Percentiles rank a stretch among this genome's conserved stretches.
Conservation (phyloP, 2,113 vertebrate genomes). For the Microtus oregoni region DNA sequence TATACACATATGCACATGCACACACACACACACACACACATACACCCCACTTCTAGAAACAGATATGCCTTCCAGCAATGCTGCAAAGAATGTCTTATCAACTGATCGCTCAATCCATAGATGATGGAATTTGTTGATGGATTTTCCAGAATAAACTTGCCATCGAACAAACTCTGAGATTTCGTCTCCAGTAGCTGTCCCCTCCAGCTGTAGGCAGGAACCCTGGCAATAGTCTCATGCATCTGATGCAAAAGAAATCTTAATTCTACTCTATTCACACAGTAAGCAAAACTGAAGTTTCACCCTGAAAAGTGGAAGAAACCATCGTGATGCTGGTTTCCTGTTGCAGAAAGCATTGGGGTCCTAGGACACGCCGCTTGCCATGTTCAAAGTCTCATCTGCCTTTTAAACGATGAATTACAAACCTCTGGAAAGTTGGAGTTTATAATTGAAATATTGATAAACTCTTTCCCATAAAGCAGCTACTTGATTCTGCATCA, state of each 20-base stretch:
- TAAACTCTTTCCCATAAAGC: conserved; percentile 84
- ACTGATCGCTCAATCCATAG: fast-evolving
- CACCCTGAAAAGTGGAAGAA: conserved; percentile 46
- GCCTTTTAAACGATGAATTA: conserved; percentile 81
- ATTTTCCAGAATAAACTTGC: neutral
- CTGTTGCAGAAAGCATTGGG: neutral
- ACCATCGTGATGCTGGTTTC: neutral
- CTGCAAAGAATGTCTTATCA: neutral
- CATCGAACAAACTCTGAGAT: neutral
- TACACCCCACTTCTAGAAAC: neutral
- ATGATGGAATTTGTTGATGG: neutral
- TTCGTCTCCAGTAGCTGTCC: neutral
- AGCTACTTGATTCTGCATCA: conserved; percentile 80
- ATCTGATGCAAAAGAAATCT: neutral
- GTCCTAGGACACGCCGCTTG: conserved; percentile 54
- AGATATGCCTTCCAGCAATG: neutral
- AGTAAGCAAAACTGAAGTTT: neutral
- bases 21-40: neutral
- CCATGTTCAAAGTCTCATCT: conserved; percentile 64
- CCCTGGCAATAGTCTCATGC: no score
- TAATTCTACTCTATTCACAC: neutral
- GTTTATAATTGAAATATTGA: conserved; percentile 85
- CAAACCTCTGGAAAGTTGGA: conserved; percentile 79
- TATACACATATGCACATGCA: neutral
- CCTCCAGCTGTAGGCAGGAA: neutral